Evolutionary conservation across 2,113 vertebrate species (phyloP).

Genomic region (Pterocles gutturalis): DNA sequence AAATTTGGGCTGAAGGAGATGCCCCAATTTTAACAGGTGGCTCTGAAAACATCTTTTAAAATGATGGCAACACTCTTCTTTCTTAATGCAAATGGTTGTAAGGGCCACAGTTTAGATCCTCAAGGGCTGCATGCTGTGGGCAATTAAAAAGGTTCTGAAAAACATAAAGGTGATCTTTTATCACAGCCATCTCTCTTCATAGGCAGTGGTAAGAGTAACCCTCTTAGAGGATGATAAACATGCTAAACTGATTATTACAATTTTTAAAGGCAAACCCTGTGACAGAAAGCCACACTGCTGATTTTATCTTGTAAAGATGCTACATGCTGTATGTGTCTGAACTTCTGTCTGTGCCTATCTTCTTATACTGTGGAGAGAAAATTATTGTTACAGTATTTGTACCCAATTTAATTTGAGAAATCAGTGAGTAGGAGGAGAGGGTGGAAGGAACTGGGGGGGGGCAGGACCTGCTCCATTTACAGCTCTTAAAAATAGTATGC

Average conservation of each 20-base stretch:
- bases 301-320: background rate
- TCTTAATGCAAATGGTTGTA: background rate
- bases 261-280: conserved; percentile 34
- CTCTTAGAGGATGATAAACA: background rate
- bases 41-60: background rate
- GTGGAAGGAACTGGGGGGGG: background rate
- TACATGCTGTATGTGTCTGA: background rate
- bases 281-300: background rate
- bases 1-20: background rate
- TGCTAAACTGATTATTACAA: background rate
- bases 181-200: background rate
- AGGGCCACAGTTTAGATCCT: background rate
- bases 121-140: background rate
- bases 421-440: background rate
- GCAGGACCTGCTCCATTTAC: conserved; percentile 34
- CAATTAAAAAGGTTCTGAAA: conserved; percentile 49
- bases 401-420: conserved; percentile 57
- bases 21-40: background rate
- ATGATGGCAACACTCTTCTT: background rate
- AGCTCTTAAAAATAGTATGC: conserved; percentile 51
- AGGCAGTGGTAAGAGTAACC: background rate
- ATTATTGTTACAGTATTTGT: conserved; percentile 50
- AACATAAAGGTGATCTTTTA: background rate
- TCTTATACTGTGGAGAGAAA: background rate
- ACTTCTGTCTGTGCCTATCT: background rate